Base-by-base conservation (phyloP, 2,888 invertebrate genomes). In the Pinctada fucata region DNA sequence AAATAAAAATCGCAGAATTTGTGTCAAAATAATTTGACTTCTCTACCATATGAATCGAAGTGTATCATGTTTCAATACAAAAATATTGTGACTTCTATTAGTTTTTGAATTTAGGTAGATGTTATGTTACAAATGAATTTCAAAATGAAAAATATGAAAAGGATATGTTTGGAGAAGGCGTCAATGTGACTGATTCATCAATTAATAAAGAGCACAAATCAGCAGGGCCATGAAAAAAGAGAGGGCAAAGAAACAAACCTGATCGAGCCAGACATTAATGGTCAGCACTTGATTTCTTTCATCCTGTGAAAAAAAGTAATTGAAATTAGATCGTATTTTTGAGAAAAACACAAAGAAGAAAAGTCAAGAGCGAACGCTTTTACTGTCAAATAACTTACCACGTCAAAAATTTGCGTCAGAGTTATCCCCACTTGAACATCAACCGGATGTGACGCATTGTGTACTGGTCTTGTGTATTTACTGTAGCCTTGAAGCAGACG, bases 251-350 rank as follows among this genome's bases (percentile, higher is more conserved):
- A 31, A 31, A 31, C 31, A 31, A 10, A 91, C 92, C 89, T 92
- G 91, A 81, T 91, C 91, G 3, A 92, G 85, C 92, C 92, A 92
- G 13, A 92, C 89, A 83, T 90, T 92, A 8, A 90, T 90, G 2
- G 91, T 91, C 52, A 92, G 83, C 2, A 92, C 91, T 84, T 92
- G 92, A 81, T 92, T 92, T 67, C 89, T 89, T 82, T 92, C 92
- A 84, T 92, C 92, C 92, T 92, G 84, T 52, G 85, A 83, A 64
- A 58, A 72, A 58, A 6, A 58, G 13, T 10, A 58, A 58, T 6
- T 58, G 8, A 6, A 6, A 6, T 10, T 58, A 58, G 6, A 58
- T 58, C 0, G 58, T 58, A 58, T 13, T 58, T 58, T 10, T 58
- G 13, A 58, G 8, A 58, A 13, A 58, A 58, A 13, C 13, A 58